Evolutionary conservation across 1,140 invertebrate genomes (phyloP).

Genomic region (Achatina immaculata): DNA sequence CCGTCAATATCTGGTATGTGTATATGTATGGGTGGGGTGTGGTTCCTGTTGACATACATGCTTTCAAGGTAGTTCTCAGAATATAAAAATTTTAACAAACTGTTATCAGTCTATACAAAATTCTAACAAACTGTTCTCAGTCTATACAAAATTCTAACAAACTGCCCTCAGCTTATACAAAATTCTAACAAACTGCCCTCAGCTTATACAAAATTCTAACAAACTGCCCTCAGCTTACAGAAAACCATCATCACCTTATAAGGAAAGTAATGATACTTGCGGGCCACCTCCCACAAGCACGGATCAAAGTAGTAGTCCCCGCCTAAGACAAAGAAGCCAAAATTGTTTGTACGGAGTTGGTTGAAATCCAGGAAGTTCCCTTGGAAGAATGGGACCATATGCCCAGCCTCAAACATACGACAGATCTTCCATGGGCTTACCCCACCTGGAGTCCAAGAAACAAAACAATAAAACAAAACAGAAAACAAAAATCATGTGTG

Average conservation of each 20-base stretch:
- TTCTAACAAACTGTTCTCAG: no score
- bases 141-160: no score
- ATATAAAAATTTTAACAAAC: no score
- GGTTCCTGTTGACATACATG: no score
- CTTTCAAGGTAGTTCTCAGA: no score
- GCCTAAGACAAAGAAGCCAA: slow-evolving; percentile 19
- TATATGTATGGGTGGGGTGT: no score
- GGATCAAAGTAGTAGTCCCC: slow-evolving; percentile 38
- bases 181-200: no score
- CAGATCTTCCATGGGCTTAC: slow-evolving; percentile 35
- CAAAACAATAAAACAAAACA: not conserved
- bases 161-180: no score
- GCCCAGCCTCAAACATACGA: slow-evolving; percentile 34
- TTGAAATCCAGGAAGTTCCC: slow-evolving; percentile 30
- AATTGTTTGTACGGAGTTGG: not conserved
- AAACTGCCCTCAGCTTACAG: no score
- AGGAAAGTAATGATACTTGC: slow-evolving; percentile 35
- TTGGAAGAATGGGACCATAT: slow-evolving; percentile 26
- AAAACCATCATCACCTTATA: slow-evolving; percentile 22
- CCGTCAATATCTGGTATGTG: no score
- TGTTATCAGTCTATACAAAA: no score
- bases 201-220: no score
- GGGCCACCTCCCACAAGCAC: slow-evolving; percentile 32
- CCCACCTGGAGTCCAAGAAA: slow-evolving; percentile 21
- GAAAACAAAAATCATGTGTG: not conserved